Evolutionary conservation across 2,797 vertebrate genomes (phyloP).

Genomic region (Channallabes apus): DNA sequence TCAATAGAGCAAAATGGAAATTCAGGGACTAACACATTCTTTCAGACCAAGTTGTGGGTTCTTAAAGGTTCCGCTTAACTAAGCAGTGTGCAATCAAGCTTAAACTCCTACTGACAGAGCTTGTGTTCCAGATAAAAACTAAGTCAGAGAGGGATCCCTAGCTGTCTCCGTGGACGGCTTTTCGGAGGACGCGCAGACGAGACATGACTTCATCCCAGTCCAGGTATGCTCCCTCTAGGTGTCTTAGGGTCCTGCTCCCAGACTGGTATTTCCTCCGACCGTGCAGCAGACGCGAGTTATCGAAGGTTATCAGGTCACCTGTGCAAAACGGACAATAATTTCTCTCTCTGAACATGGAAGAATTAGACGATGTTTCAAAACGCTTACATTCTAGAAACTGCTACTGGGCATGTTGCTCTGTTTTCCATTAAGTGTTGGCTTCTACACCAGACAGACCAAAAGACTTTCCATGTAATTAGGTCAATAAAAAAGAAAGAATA

Average conservation of each 20-base stretch:
- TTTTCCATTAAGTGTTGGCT: constrained; percentile 19
- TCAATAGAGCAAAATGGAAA: background rate
- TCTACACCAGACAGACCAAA: constrained; percentile 10
- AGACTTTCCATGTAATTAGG: constrained; percentile 24
- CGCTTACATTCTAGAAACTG: background rate
- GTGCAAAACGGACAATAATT: background rate
- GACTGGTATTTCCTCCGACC: constrained; percentile 78
- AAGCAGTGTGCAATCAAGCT: background rate
- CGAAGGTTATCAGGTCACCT: constrained; percentile 92
- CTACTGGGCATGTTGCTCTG: constrained; percentile 15
- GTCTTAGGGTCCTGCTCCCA: constrained; percentile 62
- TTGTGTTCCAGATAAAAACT: background rate
- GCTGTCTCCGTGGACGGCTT: constrained; percentile 57
- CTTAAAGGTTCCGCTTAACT: constrained; percentile 8
- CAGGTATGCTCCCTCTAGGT: constrained; percentile 89
- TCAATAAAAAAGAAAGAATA: constrained; percentile 22
- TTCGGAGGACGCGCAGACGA: constrained; percentile 80
- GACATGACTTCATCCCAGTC: constrained; percentile 97
- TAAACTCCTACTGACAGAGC: constrained; percentile 17
- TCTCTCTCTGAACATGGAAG: background rate
- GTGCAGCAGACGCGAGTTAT: constrained; percentile 93
- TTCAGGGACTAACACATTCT: background rate
- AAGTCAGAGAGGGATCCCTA: constrained; percentile 45
- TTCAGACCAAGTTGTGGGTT: background rate
- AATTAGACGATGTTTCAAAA: background rate